Percentiles rank a stretch among this genome's conserved stretches.
Conservation (phyloP, 2,797 vertebrate genomes). For the Echiichthys vipera region DNA sequence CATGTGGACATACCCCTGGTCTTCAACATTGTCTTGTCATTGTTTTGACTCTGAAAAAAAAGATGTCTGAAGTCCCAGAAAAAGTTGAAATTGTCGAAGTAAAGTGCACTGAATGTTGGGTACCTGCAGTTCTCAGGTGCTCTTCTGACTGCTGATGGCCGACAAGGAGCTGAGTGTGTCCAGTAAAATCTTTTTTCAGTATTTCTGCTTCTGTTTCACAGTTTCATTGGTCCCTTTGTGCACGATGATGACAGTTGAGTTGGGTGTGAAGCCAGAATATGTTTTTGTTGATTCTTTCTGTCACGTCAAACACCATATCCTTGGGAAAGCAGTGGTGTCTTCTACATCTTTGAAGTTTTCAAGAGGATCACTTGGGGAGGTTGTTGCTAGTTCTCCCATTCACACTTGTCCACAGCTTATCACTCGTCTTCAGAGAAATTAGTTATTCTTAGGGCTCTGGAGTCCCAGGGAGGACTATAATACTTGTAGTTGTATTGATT, state of each 20-base stretch:
- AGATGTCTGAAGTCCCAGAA: too few relatives aligned
- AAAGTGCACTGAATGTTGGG: too few relatives aligned
- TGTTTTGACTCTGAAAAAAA: too few relatives aligned
- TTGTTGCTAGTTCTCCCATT: background rate
- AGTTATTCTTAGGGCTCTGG: background rate
- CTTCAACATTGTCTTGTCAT: too few relatives aligned
- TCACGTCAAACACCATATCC: constrained; percentile 3
- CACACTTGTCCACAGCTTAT: background rate
- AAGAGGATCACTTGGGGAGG: too few relatives aligned
- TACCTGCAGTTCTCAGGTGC: too few relatives aligned
- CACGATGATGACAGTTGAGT: background rate
- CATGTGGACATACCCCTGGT: too few relatives aligned
- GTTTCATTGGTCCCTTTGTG: background rate
- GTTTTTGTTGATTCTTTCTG: background rate
- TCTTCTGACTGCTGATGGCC: background rate
- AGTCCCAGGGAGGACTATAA: background rate
- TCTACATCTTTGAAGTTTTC: background rate
- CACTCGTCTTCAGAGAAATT: background rate
- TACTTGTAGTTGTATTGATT: background rate
- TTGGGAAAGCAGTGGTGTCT: background rate
- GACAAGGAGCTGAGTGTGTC: background rate
- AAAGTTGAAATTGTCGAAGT: too few relatives aligned
- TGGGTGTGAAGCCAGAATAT: background rate
- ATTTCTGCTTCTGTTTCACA: background rate
- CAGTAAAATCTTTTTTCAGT: background rate